Percentiles rank a stretch among this genome's conserved stretches.
These are phyloP conservation scores for Leptopilina boulardi DNA, from an alignment of 1,140 invertebrate genomes.

Conservation along the genomic window DNA sequence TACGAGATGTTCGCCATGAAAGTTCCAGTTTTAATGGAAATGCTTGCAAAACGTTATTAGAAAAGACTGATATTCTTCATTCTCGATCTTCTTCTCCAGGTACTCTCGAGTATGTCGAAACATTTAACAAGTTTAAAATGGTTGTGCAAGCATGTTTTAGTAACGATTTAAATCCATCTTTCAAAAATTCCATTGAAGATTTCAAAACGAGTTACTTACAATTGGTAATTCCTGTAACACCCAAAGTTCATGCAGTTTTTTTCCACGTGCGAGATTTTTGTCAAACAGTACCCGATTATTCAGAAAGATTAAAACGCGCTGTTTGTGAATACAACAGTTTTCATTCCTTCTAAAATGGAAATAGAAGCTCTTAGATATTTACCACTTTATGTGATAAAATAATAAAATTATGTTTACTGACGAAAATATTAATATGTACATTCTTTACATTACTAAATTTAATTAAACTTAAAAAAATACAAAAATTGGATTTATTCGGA, in stretches of 20 bases:
- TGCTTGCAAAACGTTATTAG: slow-evolving; percentile 37
- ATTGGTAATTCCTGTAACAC: not conserved
- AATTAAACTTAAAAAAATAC: too few species aligned
- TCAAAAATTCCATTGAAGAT: not conserved
- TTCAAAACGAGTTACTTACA: not conserved
- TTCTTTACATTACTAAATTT: too few species aligned
- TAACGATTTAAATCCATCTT: not conserved
- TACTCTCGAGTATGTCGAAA: not conserved
- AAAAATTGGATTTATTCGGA: too few species aligned
- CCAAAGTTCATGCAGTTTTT: not conserved
- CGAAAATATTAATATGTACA: too few species aligned
- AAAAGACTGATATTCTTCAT: slow-evolving; percentile 31
- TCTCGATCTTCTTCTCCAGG: not conserved
- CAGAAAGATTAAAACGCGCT: too few species aligned
- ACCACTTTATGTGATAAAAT: not conserved
- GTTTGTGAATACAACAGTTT: not conserved
- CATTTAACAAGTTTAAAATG: not conserved
- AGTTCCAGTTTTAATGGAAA: slow-evolving; percentile 34
- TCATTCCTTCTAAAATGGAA: not conserved
- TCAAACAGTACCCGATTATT: not conserved
- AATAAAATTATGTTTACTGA: too few species aligned
- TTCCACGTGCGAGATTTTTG: not conserved
- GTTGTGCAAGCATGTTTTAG: not conserved
- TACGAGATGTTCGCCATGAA: slow-evolving; percentile 7
- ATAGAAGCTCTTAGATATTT: not conserved